phyloP scores from a whole-genome alignment of 2,888 invertebrate species.

The Sphaerophoria taeniata region DNA sequence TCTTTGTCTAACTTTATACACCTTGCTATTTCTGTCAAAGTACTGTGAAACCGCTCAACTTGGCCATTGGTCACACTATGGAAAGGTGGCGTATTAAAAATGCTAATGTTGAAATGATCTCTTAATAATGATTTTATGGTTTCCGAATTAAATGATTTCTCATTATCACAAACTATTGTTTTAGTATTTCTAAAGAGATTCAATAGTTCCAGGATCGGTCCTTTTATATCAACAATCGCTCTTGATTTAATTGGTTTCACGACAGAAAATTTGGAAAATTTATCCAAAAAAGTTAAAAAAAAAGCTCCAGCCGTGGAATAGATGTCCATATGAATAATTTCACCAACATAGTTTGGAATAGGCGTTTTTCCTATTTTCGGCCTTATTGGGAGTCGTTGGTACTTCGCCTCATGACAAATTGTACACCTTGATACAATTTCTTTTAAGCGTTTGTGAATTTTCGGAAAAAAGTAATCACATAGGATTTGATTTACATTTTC shows the following conservation, averaged over 20 bases:
- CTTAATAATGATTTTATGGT: conserved; percentile 17
- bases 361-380: conserved; percentile 17
- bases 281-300: conserved; percentile 24
- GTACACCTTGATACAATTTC: conserved; percentile 36
- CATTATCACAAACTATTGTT: conserved; percentile 18
- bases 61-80: conserved; percentile 29
- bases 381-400: conserved; percentile 32
- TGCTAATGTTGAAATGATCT: conserved; percentile 14
- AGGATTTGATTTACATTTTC: conserved; percentile 41
- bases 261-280: conserved; percentile 41
- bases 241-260: conserved; percentile 23
- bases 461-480: conserved; percentile 36
- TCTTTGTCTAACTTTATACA: conserved; percentile 11
- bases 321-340: conserved; percentile 23
- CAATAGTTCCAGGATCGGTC: conserved; percentile 1
- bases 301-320: background rate
- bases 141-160: conserved; percentile 3
- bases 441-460: conserved; percentile 31
- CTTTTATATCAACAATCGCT: conserved; percentile 34
- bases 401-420: conserved; percentile 34
- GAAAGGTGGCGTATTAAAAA: conserved; percentile 1
- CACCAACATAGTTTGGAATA: conserved; percentile 3
- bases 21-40: conserved; percentile 24
- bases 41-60: conserved; percentile 40
- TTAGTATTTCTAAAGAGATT: conserved; percentile 15